Conservation (phyloP, 1,140 invertebrate genomes). For the Drosophila lowei region DNA sequence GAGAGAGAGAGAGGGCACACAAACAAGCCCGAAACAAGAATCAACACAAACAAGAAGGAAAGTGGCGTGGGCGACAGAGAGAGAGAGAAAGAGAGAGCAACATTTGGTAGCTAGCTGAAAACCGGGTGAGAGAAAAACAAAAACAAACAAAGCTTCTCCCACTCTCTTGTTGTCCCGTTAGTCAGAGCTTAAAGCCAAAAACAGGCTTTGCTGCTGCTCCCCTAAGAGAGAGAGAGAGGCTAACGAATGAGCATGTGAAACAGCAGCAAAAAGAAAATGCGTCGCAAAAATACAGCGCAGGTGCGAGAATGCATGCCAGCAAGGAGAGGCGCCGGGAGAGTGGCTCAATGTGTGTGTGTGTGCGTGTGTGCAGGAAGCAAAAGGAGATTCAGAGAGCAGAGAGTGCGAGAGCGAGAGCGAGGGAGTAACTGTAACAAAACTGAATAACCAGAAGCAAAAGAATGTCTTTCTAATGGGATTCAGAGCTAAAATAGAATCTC, state of each 20-base stretch:
- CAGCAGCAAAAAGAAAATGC: slow-evolving; percentile 54
- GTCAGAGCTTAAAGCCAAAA: too few relatives aligned
- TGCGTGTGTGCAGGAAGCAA: slow-evolving; percentile 11
- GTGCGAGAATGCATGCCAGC: slow-evolving; percentile 47
- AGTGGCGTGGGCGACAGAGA: slow-evolving; percentile 37
- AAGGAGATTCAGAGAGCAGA: slow-evolving; percentile 24
- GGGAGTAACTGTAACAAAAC: neutral
- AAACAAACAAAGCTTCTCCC: slow-evolving; percentile 38
- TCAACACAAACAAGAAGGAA: slow-evolving; percentile 10
- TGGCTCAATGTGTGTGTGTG: neutral
- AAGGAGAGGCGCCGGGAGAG: slow-evolving; percentile 1
- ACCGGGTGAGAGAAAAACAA: slow-evolving; percentile 63
- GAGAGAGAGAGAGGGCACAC: slow-evolving; percentile 9
- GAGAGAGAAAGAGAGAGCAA: slow-evolving; percentile 1
- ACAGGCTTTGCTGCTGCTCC: neutral
- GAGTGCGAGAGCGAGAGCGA: neutral
- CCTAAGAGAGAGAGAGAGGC: slow-evolving; percentile 27
- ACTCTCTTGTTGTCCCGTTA: neutral
- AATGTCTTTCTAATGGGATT: too few relatives aligned
- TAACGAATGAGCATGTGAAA: slow-evolving; percentile 58
- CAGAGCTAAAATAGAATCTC: neutral
- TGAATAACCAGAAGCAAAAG: neutral
- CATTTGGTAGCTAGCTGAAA: slow-evolving; percentile 30
- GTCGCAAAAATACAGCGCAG: slow-evolving; percentile 74
- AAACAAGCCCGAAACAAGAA: slow-evolving; percentile 7